phyloP scores from a whole-genome alignment of 2,888 invertebrate species.

The Poecilus cupreus region DNA sequence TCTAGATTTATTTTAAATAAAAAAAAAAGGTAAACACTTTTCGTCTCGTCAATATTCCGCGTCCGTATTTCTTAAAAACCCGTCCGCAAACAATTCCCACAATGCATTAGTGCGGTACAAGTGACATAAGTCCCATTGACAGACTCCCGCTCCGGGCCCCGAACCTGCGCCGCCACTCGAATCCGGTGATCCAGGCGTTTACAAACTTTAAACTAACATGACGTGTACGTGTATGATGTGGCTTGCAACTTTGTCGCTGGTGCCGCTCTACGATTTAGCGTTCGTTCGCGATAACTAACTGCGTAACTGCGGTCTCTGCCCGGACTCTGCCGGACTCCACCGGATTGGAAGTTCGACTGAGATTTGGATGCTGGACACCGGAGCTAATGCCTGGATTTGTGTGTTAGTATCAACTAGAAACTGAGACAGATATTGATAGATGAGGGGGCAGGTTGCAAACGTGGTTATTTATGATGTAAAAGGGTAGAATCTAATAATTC shows the following conservation, averaged over 20 bases:
- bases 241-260: constrained; percentile 49
- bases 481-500: too few relatives aligned
- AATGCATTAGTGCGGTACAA: background rate
- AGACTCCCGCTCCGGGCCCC: background rate
- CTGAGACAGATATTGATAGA: background rate
- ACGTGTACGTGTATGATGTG: constrained; percentile 55
- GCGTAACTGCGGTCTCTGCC: constrained; percentile 13
- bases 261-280: constrained; percentile 26
- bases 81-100: background rate
- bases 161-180: background rate
- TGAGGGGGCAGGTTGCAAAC: background rate
- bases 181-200: constrained; percentile 23
- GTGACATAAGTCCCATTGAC: constrained; percentile 12
- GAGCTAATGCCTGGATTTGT: constrained; percentile 5
- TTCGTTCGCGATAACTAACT: constrained; percentile 40
- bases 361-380: background rate
- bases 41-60: background rate
- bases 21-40: too few relatives aligned
- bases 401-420: background rate
- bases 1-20: too few relatives aligned
- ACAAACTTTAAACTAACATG: constrained; percentile 55
- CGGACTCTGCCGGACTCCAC: background rate
- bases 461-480: background rate
- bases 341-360: background rate
- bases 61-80: background rate